Evolutionary conservation across 2,797 vertebrate genomes (phyloP).

Genomic region (Spea hammondii): DNA sequence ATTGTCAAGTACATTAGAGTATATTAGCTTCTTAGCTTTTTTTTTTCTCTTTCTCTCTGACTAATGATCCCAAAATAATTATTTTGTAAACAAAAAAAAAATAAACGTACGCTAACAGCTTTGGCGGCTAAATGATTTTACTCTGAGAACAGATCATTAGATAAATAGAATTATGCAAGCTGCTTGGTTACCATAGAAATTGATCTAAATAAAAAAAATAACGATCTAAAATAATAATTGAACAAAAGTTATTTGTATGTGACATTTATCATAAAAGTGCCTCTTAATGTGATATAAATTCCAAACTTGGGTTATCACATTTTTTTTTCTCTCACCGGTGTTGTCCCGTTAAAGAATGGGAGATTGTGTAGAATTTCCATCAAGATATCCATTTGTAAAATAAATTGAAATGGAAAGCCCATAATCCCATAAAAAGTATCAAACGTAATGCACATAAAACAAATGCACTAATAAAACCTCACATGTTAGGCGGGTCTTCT

Average conservation of each 20-base stretch:
- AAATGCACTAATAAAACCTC: constrained; percentile 30
- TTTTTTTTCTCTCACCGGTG: neutral
- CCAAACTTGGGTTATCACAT: neutral
- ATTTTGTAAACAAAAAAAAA: neutral
- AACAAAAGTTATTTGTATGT: neutral
- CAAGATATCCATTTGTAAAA: constrained; percentile 9
- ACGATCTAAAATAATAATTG: neutral
- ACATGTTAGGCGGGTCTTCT: constrained; percentile 7
- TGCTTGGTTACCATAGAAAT: constrained; percentile 24
- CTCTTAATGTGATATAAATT: constrained; percentile 10
- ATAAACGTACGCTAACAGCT: neutral
- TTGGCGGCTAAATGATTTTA: neutral
- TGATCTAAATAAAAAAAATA: neutral
- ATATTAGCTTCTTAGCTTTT: neutral
- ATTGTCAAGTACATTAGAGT: neutral
- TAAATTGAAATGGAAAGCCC: neutral
- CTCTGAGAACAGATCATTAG: neutral
- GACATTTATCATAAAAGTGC: neutral
- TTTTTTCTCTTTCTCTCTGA: neutral
- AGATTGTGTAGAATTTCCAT: neutral
- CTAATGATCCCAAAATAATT: neutral
- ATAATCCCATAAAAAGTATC: neutral
- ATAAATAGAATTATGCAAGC: neutral
- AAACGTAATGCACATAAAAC: constrained; percentile 13
- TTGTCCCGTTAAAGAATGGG: neutral